Base-by-base conservation (phyloP, 2,113 vertebrate genomes). In the Scartelaos histophorus region DNA sequence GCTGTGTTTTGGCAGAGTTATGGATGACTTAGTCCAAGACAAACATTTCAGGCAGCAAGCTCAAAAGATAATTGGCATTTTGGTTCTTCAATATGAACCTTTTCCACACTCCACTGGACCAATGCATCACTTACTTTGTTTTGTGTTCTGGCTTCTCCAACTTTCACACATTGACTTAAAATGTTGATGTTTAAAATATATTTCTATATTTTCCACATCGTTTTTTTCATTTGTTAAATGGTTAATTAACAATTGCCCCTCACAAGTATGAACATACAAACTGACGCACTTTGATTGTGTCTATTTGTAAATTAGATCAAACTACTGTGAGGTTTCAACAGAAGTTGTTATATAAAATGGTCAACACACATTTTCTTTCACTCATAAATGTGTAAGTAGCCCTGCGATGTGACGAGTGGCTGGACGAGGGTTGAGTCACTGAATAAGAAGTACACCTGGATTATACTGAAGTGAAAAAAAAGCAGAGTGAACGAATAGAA, bases 21-120 rank as follows among this genome's bases (percentile, higher is more conserved):
- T 61, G 77, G 71, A 78, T 70, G 81, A 73, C 53, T 86, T 76
- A 13, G 21, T 43, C 58, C 24, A 21, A 79, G 73, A 81, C 77
- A 70, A 77, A 75, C 78, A 65, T 69, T 54, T 74, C 73, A 53
- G 66, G 46, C 3, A 46, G 49, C 25, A 68, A 75, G 35, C 11
- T 22, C 53, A 67, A 34, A 0, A 34, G 64, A 75, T 78, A 75
- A 80, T 66, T 73, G 82, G 34, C 72, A 71, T 58, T 73, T 73
- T 61, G 60, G 29, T 45, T 60, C 81, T 56, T 66, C 69, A 67
- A 57, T 46, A 53, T 62, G 56, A 62, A 54, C 73, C 22, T 45
- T 62, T 67, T 19, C 49, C 13, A 24, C 17, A 22, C 53, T 67
- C n/a, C 47, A 74, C 16, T 64, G 74, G 34, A 65, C 53, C 24